phyloP scores from a whole-genome alignment of 2,113 vertebrate species.

The Symphodus melops region DNA sequence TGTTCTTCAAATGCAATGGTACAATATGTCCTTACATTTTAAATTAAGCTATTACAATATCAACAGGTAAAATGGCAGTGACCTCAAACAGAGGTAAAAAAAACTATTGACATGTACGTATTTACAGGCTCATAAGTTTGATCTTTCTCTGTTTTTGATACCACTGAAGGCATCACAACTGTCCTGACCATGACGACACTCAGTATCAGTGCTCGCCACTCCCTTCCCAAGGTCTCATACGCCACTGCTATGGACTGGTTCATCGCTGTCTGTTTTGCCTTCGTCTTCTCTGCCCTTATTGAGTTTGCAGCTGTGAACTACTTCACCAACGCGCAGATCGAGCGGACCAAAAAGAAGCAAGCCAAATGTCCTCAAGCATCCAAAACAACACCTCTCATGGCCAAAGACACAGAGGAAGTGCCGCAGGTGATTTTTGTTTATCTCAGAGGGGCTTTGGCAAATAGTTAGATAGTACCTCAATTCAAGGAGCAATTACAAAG shows the following conservation, averaged over 20 bases:
- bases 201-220: slow-evolving; percentile 98
- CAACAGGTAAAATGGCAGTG: too few relatives aligned
- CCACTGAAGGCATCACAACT: slow-evolving; percentile 93
- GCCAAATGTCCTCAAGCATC: slow-evolving; percentile 86
- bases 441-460: slow-evolving; percentile 29
- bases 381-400: slow-evolving; percentile 83
- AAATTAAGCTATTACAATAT: too few relatives aligned
- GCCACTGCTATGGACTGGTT: slow-evolving; percentile 99
- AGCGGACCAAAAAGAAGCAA: slow-evolving; percentile 92
- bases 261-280: slow-evolving; percentile 98
- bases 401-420: slow-evolving; percentile 85
- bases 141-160: slow-evolving; percentile 9
- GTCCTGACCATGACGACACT: slow-evolving; percentile 99
- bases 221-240: slow-evolving; percentile 97
- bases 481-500: slow-evolving; percentile 56
- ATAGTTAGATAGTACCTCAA: slow-evolving; percentile 44
- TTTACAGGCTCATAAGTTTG: not conserved
- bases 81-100: too few relatives aligned
- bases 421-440: slow-evolving; percentile 84
- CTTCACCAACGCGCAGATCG: slow-evolving; percentile 93
- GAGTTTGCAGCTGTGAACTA: slow-evolving; percentile 99
- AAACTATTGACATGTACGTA: too few relatives aligned
- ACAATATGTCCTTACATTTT: too few relatives aligned
- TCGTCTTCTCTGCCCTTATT: slow-evolving; percentile 98
- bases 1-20: too few relatives aligned